phyloP scores from a whole-genome alignment of 2,888 invertebrate species.

The Nebria salina region DNA sequence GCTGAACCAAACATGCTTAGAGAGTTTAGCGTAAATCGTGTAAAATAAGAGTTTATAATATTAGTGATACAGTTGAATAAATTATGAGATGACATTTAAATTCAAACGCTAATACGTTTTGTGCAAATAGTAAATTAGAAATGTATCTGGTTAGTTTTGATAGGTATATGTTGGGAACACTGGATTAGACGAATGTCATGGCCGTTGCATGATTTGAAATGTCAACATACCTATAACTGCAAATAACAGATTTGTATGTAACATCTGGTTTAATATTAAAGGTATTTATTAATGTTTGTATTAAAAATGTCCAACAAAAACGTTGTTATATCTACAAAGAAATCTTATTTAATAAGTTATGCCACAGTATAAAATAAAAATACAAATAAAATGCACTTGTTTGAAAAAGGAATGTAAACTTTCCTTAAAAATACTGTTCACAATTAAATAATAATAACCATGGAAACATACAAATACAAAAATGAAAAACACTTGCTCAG shows the following conservation, averaged over 20 bases:
- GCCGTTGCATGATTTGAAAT: too few species aligned
- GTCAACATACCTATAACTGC: too few species aligned
- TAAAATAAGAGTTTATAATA: background rate
- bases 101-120: too few species aligned
- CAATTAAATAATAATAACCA: conserved; percentile 30
- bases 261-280: conserved; percentile 24
- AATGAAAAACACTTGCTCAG: conserved; percentile 30
- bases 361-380: conserved; percentile 41
- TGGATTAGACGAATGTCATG: too few species aligned
- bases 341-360: conserved; percentile 40
- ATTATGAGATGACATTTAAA: too few species aligned
- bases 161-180: too few species aligned
- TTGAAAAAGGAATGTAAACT: conserved; percentile 41
- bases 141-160: too few species aligned
- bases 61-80: background rate
- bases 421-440: conserved; percentile 45
- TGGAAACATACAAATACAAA: conserved; percentile 28
- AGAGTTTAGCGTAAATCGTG: background rate
- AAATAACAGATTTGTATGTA: background rate
- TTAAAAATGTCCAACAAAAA: conserved; percentile 44
- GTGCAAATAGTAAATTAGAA: too few species aligned
- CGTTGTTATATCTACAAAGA: conserved; percentile 41
- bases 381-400: conserved; percentile 36
- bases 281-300: conserved; percentile 41
- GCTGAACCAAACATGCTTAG: background rate